Conservation (phyloP, 37 sponge, comb jelly and placozoan genomes). For the Ianthella basta region DNA sequence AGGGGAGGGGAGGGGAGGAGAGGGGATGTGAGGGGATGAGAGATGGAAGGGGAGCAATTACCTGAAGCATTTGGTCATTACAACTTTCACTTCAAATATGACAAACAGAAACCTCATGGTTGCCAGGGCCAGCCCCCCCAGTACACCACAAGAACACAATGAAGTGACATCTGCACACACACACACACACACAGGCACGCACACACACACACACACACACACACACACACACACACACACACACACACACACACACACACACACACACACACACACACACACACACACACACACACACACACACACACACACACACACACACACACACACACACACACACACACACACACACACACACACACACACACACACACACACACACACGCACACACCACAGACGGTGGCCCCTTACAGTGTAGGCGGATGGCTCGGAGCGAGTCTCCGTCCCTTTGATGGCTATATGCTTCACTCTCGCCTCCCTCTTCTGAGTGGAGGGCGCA, state of each 20-base stretch:
- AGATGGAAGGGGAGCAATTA: neutral
- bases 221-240: too few relatives aligned
- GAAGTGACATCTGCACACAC: too few relatives aligned
- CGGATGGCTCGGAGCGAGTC: conserved; percentile 52
- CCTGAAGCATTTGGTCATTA: too few relatives aligned
- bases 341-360: neutral
- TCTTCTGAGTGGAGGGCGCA: conserved; percentile 19
- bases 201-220: too few relatives aligned
- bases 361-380: neutral
- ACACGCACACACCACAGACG: neutral
- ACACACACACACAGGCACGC: too few relatives aligned
- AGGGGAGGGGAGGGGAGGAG: neutral
- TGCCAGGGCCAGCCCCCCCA: too few relatives aligned
- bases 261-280: neutral
- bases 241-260: neutral
- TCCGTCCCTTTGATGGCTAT: conserved; percentile 70
- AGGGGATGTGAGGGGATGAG: conserved; percentile 21
- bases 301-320: too few relatives aligned
- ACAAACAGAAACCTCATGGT: too few relatives aligned
- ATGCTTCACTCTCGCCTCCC: conserved; percentile 54
- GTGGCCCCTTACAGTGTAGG: conserved; percentile 58
- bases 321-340: neutral
- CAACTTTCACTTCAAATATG: too few relatives aligned
- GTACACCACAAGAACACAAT: too few relatives aligned
- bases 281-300: neutral